Evolutionary conservation across 2,797 vertebrate genomes (phyloP).

Genomic region (Todus mexicanus): DNA sequence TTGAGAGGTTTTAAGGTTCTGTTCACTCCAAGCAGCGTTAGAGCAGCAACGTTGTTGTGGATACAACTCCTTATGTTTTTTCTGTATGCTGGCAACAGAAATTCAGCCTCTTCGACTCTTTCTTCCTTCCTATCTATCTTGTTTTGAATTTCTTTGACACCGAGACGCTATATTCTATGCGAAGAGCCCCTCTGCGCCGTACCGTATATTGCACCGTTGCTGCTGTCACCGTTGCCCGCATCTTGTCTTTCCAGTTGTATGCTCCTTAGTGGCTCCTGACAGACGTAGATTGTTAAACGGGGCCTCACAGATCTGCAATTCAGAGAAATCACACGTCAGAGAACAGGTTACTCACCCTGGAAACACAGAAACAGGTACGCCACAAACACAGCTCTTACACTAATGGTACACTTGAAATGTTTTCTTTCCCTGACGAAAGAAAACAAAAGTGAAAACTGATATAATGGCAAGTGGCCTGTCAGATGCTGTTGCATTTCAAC

Average conservation of each 20-base stretch:
- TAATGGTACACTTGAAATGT: background rate
- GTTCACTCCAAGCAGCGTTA: background rate
- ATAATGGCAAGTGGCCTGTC: background rate
- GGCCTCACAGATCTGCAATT: slow-evolving; percentile 88
- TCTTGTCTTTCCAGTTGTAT: slow-evolving; percentile 81
- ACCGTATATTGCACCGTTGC: slow-evolving; percentile 86
- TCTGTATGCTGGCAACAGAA: background rate
- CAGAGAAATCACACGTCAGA: background rate
- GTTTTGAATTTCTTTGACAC: rapidly evolving
- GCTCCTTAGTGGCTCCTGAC: slow-evolving; percentile 83
- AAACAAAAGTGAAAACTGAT: background rate
- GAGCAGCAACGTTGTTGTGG: rapidly evolving
- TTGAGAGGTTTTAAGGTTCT: background rate
- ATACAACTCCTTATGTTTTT: rapidly evolving
- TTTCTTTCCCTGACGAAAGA: background rate
- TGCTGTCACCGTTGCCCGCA: slow-evolving; percentile 79
- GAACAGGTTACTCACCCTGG: background rate
- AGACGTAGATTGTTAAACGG: slow-evolving; percentile 91
- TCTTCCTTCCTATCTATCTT: too few species aligned
- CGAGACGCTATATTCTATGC: background rate
- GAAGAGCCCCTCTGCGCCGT: background rate
- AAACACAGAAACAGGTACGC: background rate
- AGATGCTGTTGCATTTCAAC: slow-evolving; percentile 9
- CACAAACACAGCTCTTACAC: background rate
- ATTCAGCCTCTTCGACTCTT: background rate